Base-by-base conservation (phyloP, 2,888 invertebrate species). In the Hylaea fasciaria region DNA sequence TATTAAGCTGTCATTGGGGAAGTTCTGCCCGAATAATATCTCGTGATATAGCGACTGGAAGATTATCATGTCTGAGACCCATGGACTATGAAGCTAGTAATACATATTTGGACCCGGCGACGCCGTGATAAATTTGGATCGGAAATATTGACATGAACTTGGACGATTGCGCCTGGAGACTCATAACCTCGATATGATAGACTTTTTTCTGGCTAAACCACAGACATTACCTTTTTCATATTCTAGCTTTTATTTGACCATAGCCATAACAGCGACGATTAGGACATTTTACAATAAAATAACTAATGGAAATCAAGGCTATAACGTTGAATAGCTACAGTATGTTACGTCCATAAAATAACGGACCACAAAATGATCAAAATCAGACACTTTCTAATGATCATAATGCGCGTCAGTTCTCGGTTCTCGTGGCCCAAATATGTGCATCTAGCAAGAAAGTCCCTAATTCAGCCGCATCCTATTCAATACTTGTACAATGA, bases 41-140 rank as follows among this genome's bases (percentile, higher is more conserved):
- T 67, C 64, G 62, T 63, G 77, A 86, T 87, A 87, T 86, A 83
- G 76, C 81, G 71, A 72, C 71, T 70, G 61, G 67, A 68, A 79
- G 83, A 85, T 86, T 85, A 83, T 78, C 78, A 74, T 71, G 82
- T 81, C 85, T 83, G 78, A 66, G 64, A 70, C 61, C 61, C n/a
- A n/a, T n/a, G n/a, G n/a, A n/a, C n/a, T n/a, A n/a, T n/a, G n/a
- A n/a, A n/a, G n/a, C n/a, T n/a, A n/a, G n/a, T n/a, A n/a, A n/a
- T n/a, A n/a, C n/a, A n/a, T n/a, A n/a, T n/a, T n/a, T n/a, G n/a
- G n/a, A n/a, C n/a, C n/a, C n/a, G n/a, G n/a, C 59, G 63, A 65
- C 35, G 62, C 53, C 56, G 66, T 71, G 66, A 66, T 68, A 63
- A 65, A 67, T 22, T 56, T 49, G 46, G 47, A 67, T 72, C 67